Evolutionary conservation across 2,113 vertebrate genomes (phyloP).

Genomic region (Bufo bufo): DNA sequence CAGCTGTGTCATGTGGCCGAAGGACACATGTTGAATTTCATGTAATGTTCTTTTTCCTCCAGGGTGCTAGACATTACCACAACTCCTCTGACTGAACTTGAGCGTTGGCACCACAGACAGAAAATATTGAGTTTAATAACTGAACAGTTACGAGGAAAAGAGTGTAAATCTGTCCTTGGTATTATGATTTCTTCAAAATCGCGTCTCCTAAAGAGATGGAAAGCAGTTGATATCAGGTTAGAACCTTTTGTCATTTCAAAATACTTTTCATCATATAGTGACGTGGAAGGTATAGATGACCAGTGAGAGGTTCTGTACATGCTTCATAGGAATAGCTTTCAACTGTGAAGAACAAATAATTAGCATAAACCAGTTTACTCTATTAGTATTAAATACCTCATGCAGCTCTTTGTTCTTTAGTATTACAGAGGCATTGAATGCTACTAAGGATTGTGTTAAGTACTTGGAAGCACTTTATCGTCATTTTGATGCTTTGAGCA

Average conservation of each 20-base stretch:
- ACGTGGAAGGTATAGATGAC: background rate
- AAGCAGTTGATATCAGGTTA: slow-evolving; percentile 57
- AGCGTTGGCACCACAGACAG: slow-evolving; percentile 53
- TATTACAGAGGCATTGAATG: slow-evolving; percentile 57
- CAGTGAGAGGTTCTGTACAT: background rate
- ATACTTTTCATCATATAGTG: background rate
- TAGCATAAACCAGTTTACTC: background rate
- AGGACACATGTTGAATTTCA: background rate
- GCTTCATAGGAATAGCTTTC: too few species aligned
- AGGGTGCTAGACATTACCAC: slow-evolving; percentile 53
- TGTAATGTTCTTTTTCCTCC: background rate
- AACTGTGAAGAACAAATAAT: too few species aligned
- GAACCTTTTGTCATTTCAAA: background rate
- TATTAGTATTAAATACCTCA: background rate
- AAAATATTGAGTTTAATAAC: slow-evolving; percentile 45
- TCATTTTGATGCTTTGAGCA: slow-evolving; percentile 46
- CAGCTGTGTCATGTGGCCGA: too few species aligned
- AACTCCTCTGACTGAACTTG: slow-evolving; percentile 53
- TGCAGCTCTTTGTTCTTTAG: background rate
- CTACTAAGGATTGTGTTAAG: slow-evolving; percentile 49
- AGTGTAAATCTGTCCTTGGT: slow-evolving; percentile 55
- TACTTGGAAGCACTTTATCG: slow-evolving; percentile 52
- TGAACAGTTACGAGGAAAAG: slow-evolving; percentile 58
- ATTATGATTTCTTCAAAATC: slow-evolving; percentile 56
- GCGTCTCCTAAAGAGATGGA: slow-evolving; percentile 55